A percentile compares a stretch with the other conserved stretches of the same genome.
phyloP scores from a whole-genome alignment of 2,113 vertebrate genomes.

The Macrotis lagotis region DNA sequence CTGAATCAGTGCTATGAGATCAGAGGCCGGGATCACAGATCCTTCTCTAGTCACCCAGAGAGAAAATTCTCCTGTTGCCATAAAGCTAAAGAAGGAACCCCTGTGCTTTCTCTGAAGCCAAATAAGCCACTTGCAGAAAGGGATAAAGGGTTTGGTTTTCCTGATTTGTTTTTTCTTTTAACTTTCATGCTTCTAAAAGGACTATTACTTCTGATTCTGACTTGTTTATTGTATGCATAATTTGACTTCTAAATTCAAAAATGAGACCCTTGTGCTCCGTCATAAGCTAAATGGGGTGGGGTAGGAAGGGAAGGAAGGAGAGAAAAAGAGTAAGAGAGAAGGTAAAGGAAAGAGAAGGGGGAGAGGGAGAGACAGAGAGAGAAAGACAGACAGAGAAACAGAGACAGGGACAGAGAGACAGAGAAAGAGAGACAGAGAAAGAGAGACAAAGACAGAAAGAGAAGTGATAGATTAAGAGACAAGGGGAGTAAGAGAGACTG shows the following conservation, averaged over 20 bases:
- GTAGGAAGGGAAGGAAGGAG: background rate
- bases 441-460: too few species aligned
- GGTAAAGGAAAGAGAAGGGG: too few species aligned
- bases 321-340: background rate
- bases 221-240: background rate
- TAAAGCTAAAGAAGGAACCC: background rate
- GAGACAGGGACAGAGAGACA: fast-evolving
- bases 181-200: background rate
- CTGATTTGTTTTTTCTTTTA: background rate
- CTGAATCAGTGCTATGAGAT: background rate
- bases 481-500: too few species aligned
- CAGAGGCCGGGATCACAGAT: background rate
- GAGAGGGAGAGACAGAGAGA: background rate
- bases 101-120: background rate
- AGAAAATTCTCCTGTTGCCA: background rate
- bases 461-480: background rate
- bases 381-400: background rate
- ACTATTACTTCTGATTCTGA: background rate
- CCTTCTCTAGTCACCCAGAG: background rate
- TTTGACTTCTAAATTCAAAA: background rate
- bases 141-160: background rate
- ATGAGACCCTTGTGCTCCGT: background rate
- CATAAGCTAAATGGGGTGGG: background rate
- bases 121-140: background rate
- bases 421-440: background rate